phyloP scores from a whole-genome alignment of 2,113 vertebrate genomes.

The Sturnira hondurensis region DNA sequence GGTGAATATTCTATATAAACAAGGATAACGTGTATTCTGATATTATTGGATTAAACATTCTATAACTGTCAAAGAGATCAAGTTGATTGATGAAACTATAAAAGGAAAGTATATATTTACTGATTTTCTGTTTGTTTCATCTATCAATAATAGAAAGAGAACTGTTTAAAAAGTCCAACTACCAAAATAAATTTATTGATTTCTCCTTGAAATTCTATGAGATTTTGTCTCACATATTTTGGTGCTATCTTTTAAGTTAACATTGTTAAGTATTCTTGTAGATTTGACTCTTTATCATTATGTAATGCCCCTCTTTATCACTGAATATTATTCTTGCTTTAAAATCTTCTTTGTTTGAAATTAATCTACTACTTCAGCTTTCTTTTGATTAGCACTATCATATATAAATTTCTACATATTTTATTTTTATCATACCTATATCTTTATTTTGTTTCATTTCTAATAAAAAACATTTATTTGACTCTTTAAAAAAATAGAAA shows the following conservation, averaged over 20 bases:
- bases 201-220: background rate
- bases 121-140: background rate
- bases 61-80: background rate
- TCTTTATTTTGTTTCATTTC: background rate
- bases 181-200: background rate
- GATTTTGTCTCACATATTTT: background rate
- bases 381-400: background rate
- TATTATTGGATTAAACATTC: no score
- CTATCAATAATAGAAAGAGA: background rate
- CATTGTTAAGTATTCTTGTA: background rate
- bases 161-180: background rate
- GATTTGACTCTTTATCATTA: background rate
- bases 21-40: no score
- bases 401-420: background rate
- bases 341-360: background rate
- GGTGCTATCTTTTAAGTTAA: background rate
- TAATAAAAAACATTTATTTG: no score
- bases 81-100: background rate
- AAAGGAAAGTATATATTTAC: background rate
- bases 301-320: background rate
- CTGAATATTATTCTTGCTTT: background rate
- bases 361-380: background rate
- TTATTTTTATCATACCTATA: background rate
- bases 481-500: no score
- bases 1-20: no score